A percentile compares a stretch with the other conserved stretches of the same genome.
Evolutionary conservation across 2,113 vertebrate genomes (phyloP).

Genomic region (Pontoporia blainvillei): DNA sequence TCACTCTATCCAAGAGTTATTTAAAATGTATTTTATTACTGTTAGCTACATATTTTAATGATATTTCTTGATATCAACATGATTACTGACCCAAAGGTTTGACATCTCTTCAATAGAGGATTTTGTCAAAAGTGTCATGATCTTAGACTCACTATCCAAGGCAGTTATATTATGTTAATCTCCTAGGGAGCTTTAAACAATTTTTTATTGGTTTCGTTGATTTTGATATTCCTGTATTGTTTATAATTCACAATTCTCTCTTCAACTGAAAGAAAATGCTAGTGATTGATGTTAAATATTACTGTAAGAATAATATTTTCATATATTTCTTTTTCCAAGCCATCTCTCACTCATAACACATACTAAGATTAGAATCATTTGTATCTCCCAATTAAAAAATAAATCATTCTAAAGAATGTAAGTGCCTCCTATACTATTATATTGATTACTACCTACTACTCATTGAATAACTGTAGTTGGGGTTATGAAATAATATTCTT

Average conservation of each 20-base stretch:
- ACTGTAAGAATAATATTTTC: not conserved
- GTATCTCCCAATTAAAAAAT: not conserved
- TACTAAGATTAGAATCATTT: not conserved
- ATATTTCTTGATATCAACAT: not conserved
- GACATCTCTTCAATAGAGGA: fast-evolving
- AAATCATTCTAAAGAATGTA: not conserved
- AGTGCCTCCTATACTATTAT: not conserved
- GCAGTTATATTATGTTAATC: not conserved
- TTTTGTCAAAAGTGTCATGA: not conserved
- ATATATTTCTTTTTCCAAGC: not conserved
- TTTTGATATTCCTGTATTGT: not conserved
- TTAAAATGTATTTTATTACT: not conserved
- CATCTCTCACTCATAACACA: not conserved
- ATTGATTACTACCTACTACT: not conserved
- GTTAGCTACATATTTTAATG: not conserved
- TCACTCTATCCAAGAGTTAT: not conserved
- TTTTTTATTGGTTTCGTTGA: not conserved
- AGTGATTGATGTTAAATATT: not conserved
- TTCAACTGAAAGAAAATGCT: not conserved
- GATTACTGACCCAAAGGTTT: not conserved
- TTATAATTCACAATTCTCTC: not conserved
- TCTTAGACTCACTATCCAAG: not conserved
- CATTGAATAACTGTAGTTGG: not conserved
- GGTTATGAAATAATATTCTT: not conserved
- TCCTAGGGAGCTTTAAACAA: not conserved